Conservation (phyloP, 1,140 invertebrate species). For the Tetragonula clypearis region DNA sequence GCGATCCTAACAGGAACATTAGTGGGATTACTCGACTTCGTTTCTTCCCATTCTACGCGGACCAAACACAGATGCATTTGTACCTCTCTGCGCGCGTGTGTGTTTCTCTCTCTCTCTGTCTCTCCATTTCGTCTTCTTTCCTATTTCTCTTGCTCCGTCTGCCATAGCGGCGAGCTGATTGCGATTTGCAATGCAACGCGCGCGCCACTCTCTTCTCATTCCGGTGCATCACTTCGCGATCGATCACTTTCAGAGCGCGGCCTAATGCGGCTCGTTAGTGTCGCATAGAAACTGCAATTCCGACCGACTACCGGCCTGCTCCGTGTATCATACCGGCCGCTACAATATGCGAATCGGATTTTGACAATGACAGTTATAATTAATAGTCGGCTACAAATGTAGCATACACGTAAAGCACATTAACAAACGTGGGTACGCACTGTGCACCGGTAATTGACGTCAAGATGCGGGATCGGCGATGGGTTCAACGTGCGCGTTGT, state of each 20-base stretch:
- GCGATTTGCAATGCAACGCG: constrained; percentile 59
- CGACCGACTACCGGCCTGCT: constrained; percentile 5
- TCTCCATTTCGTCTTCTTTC: not conserved
- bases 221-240: constrained; percentile 38
- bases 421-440: not conserved
- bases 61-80: constrained; percentile 28
- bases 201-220: constrained; percentile 43
- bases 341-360: constrained; percentile 41
- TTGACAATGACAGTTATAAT: constrained; percentile 41
- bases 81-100: not conserved
- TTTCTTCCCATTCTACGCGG: constrained; percentile 53
- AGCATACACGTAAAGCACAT: not conserved
- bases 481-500: not conserved
- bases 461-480: not conserved
- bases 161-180: constrained; percentile 20
- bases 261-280: constrained; percentile 59
- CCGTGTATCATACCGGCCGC: not conserved
- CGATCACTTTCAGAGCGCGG: constrained; percentile 31
- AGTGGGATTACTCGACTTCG: constrained; percentile 61
- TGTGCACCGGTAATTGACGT: constrained; percentile 8
- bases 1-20: constrained; percentile 58
- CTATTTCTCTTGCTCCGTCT: not conserved
- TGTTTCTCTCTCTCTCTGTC: not conserved
- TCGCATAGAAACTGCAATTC: constrained; percentile 51
- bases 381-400: constrained; percentile 24